A percentile compares a stretch with the other conserved stretches of the same genome.
phyloP scores from a whole-genome alignment of 2,888 invertebrate genomes.

The Ichneumoninae sp. region DNA sequence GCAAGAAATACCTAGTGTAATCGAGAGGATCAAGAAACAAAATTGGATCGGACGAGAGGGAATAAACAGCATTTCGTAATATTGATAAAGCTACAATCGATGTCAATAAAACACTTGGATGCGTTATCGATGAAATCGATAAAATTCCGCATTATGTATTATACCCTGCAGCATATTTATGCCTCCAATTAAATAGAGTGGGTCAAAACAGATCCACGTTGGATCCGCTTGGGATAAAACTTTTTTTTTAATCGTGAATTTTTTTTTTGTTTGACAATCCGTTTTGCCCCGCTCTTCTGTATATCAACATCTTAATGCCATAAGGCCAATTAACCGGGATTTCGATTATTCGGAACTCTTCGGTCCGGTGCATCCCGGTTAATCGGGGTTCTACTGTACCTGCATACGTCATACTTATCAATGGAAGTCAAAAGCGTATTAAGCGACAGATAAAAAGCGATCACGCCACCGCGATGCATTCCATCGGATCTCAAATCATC shows the following conservation, averaged over 20 bases:
- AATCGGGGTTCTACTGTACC: no score
- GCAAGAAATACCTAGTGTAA: neutral
- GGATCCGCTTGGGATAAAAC: no score
- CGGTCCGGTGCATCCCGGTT: no score
- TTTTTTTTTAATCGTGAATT: no score
- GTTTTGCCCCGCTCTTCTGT: no score
- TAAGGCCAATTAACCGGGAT: no score
- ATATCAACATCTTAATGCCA: neutral
- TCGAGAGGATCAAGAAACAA: neutral
- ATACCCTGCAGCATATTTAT: neutral
- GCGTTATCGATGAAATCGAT: slow-evolving; percentile 25
- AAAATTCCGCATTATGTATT: neutral
- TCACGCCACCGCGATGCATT: slow-evolving; percentile 29
- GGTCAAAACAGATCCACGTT: no score
- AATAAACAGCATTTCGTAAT: slow-evolving; percentile 12
- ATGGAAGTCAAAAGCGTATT: slow-evolving; percentile 18
- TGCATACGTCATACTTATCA: slow-evolving; percentile 6
- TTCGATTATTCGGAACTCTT: no score
- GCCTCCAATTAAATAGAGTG: no score
- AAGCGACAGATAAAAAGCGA: slow-evolving; percentile 29
- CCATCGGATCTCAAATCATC: slow-evolving; percentile 15
- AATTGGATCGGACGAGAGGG: neutral
- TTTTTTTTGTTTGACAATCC: no score
- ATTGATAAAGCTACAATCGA: slow-evolving; percentile 15
- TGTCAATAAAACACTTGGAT: slow-evolving; percentile 22